Percentiles rank a stretch among this genome's conserved stretches.
Evolutionary conservation across 2,888 invertebrate genomes (phyloP).

Genomic region (Lycocerus yunnanus): DNA sequence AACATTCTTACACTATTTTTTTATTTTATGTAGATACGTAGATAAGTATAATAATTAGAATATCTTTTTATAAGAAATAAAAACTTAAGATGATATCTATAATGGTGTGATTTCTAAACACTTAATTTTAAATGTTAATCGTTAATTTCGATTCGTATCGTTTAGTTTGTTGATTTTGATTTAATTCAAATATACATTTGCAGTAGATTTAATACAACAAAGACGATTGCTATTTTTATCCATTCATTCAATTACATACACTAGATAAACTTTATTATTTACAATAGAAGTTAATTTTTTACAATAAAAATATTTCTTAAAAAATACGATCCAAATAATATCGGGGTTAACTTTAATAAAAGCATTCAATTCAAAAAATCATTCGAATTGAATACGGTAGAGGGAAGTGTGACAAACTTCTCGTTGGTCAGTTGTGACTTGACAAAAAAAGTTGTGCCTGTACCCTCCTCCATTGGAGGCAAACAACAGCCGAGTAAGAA

Average conservation of each 20-base stretch:
- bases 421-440: not conserved
- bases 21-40: slow-evolving; percentile 21
- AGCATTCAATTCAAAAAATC: not conserved
- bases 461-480: not conserved
- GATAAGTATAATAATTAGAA: slow-evolving; percentile 26
- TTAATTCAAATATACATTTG: slow-evolving; percentile 19
- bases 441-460: not conserved
- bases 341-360: not conserved
- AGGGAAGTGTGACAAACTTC: not conserved
- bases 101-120: slow-evolving; percentile 28
- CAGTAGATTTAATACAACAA: slow-evolving; percentile 13
- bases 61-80: slow-evolving; percentile 15
- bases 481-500: not conserved
- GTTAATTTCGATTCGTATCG: slow-evolving; percentile 21
- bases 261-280: slow-evolving; percentile 27
- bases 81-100: slow-evolving; percentile 16
- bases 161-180: slow-evolving; percentile 3
- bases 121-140: slow-evolving; percentile 27
- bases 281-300: slow-evolving; percentile 23
- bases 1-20: slow-evolving; percentile 24
- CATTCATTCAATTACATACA: slow-evolving; percentile 18
- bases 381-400: not conserved
- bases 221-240: slow-evolving; percentile 20
- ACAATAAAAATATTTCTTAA: slow-evolving; percentile 18
- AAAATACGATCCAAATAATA: not conserved